Conservation (phyloP, 2,888 invertebrate genomes). For the Rhopalosiphum nymphaeae region DNA sequence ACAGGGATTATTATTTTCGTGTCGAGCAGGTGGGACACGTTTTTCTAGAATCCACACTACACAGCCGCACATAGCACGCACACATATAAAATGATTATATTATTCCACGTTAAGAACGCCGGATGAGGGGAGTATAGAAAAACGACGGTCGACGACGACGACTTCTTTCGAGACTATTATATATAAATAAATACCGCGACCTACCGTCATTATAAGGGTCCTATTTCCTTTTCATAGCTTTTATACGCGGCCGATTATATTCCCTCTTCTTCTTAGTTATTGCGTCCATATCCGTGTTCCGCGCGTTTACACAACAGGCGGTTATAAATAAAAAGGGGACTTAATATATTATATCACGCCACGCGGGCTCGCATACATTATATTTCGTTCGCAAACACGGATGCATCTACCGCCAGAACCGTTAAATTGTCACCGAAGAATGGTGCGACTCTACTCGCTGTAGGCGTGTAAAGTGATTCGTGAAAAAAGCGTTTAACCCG, state of each 20-base stretch:
- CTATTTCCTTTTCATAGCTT: slow-evolving; percentile 1
- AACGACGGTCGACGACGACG: slow-evolving; percentile 22
- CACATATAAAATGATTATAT: not conserved
- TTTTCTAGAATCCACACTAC: not conserved
- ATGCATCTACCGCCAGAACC: not conserved
- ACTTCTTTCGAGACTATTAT: slow-evolving; percentile 18
- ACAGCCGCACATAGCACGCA: not conserved
- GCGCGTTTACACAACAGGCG: slow-evolving; percentile 17
- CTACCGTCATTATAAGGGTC: slow-evolving; percentile 17
- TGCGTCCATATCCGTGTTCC: slow-evolving; percentile 27
- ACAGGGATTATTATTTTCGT: slow-evolving; percentile 46
- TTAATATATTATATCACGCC: not conserved
- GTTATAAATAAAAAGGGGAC: not conserved
- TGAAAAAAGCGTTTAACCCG: not conserved
- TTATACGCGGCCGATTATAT: slow-evolving; percentile 43
- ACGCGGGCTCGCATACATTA: not conserved
- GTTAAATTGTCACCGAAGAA: not conserved
- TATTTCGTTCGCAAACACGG: not conserved
- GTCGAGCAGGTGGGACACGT: slow-evolving; percentile 47
- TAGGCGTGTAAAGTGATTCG: not conserved
- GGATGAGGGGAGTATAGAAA: not conserved
- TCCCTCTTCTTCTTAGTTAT: not conserved
- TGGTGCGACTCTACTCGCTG: not conserved
- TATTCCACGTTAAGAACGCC: not conserved
- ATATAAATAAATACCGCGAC: not conserved